Conservation (phyloP, 2,113 vertebrate species). For the Misgurnus anguillicaudatus region DNA sequence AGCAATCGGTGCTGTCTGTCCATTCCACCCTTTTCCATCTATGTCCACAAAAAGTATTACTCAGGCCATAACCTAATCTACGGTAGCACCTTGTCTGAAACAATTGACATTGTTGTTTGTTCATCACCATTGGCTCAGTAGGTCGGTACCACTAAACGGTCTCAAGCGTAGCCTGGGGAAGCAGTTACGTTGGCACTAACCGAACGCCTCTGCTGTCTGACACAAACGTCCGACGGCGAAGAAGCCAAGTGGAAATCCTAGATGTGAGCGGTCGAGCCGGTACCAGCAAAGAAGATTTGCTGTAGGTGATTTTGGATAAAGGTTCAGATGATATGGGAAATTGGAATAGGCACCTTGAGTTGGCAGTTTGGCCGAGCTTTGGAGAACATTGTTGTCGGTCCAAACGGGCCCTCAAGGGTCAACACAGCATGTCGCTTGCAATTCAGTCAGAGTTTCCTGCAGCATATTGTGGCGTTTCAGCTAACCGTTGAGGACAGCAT, state of each 20-base stretch:
- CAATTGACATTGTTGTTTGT: conserved; percentile 22
- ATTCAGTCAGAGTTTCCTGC: background rate
- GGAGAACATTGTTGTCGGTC: background rate
- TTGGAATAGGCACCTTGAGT: conserved; percentile 35
- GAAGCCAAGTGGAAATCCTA: conserved; percentile 44
- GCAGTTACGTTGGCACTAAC: background rate
- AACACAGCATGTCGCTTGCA: conserved; percentile 2
- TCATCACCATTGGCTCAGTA: conserved; percentile 14
- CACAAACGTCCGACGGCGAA: conserved; percentile 35
- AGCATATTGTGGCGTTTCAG: conserved; percentile 1
- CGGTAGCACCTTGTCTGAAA: conserved; percentile 29
- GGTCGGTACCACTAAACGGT: conserved; percentile 16
- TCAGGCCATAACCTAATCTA: conserved; percentile 25
- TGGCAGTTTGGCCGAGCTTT: background rate
- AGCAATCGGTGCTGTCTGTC: too few relatives aligned
- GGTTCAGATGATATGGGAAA: conserved; percentile 31
- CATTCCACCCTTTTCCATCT: conserved; percentile 12
- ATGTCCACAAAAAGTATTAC: conserved; percentile 24
- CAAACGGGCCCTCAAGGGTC: conserved; percentile 2
- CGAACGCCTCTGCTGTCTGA: conserved; percentile 1
- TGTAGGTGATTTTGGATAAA: conserved; percentile 35
- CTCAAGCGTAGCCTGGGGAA: conserved; percentile 4
- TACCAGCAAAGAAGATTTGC: conserved; percentile 12
- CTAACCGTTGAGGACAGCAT: background rate
- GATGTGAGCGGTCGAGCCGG: conserved; percentile 26